phyloP scores from a whole-genome alignment of 2,888 invertebrate species.

The Drosophila monieri region DNA sequence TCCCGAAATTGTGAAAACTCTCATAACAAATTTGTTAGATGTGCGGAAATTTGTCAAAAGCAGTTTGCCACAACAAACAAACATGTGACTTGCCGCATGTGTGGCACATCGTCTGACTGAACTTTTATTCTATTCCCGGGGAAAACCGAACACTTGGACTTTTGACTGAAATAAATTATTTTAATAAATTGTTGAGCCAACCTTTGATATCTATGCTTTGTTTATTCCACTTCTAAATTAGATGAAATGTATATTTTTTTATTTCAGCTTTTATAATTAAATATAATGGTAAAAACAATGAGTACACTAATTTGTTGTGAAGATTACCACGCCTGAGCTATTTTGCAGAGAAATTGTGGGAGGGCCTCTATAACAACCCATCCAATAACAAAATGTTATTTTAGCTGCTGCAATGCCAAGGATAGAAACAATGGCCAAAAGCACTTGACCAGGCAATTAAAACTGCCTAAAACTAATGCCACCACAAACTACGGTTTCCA shows the following conservation, averaged over 20 bases:
- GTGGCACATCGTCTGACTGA: constrained; percentile 5
- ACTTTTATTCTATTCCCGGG: constrained; percentile 3
- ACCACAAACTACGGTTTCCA: constrained; percentile 60
- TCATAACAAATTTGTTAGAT: constrained; percentile 68
- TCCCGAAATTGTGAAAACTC: constrained; percentile 57
- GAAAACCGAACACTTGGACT: constrained; percentile 8
- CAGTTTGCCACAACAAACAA: constrained; percentile 37
- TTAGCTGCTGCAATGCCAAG: constrained; percentile 3
- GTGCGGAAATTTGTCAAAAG: constrained; percentile 63
- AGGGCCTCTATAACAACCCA: background rate
- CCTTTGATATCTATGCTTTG: background rate
- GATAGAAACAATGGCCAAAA: constrained; percentile 12
- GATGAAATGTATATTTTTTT: background rate
- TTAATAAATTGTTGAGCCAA: background rate
- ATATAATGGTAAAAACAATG: background rate
- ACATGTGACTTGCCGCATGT: constrained; percentile 22
- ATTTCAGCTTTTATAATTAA: background rate
- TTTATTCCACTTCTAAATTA: background rate
- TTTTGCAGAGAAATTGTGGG: constrained; percentile 13
- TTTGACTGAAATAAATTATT: constrained; percentile 10
- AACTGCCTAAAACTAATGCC: constrained; percentile 45
- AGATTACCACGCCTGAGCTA: constrained; percentile 21
- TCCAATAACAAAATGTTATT: constrained; percentile 24
- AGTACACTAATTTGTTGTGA: constrained; percentile 7
- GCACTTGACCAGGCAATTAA: constrained; percentile 45